Percentiles rank a stretch among this genome's conserved stretches.
Conservation (phyloP, 2,113 vertebrate genomes). For the Eretmodus cyanostictus region DNA sequence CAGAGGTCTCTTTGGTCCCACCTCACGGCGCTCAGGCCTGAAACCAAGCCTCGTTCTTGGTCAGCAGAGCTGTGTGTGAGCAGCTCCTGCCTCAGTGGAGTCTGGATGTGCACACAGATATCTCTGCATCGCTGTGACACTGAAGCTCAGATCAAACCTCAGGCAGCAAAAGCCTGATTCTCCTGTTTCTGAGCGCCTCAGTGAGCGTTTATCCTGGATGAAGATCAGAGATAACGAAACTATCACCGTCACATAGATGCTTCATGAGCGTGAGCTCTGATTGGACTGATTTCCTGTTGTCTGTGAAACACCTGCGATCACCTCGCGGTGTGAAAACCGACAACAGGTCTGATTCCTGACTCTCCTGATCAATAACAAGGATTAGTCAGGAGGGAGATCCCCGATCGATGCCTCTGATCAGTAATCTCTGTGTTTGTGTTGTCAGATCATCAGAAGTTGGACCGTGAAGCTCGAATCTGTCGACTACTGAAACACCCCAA, state of each 20-base stretch:
- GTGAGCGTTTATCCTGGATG: neutral
- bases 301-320: neutral
- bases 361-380: neutral
- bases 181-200: neutral
- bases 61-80: neutral
- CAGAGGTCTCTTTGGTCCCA: neutral
- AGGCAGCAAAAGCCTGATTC: neutral
- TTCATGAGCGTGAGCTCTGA: neutral
- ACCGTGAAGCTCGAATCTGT: conserved; percentile 71
- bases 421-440: conserved; percentile 1
- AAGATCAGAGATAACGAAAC: neutral
- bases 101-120: neutral
- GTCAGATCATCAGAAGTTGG: conserved; percentile 72
- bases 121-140: neutral
- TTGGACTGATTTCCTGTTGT: neutral
- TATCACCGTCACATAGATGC: neutral
- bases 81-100: neutral
- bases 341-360: neutral
- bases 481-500: conserved; percentile 69
- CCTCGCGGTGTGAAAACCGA: fast-evolving
- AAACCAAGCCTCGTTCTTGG: neutral
- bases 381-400: neutral
- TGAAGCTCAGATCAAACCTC: neutral
- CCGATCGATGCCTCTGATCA: neutral
- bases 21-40: neutral